phyloP scores from a whole-genome alignment of 1,140 invertebrate species.

The Papilio polytes region DNA sequence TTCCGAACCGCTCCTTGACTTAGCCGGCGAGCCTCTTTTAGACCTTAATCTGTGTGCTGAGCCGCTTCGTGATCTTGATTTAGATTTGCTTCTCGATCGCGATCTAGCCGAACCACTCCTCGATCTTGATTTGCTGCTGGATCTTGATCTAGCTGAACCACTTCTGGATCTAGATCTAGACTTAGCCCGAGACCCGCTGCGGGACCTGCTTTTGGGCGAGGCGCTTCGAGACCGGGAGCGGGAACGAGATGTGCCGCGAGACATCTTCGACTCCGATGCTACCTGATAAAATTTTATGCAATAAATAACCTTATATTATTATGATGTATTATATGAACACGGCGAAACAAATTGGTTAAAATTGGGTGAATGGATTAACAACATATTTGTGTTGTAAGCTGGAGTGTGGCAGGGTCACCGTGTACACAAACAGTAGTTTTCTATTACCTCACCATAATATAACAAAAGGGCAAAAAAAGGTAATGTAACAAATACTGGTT shows the following conservation, averaged over 20 bases:
- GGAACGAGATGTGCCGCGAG: conserved; percentile 59
- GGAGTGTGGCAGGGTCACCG: too few relatives aligned
- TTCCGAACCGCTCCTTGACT: conserved; percentile 53
- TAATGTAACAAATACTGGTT: too few relatives aligned
- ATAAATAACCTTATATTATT: conserved; percentile 21
- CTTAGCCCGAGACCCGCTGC: conserved; percentile 42
- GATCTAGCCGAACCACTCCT: conserved; percentile 42
- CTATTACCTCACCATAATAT: too few relatives aligned
- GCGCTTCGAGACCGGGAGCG: conserved; percentile 38
- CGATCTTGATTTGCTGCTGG: conserved; percentile 48
- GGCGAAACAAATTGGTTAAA: too few relatives aligned
- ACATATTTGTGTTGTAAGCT: too few relatives aligned
- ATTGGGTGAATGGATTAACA: too few relatives aligned
- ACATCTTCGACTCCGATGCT: conserved; percentile 66
- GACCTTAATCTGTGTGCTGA: conserved; percentile 47
- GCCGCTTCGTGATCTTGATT: conserved; percentile 50
- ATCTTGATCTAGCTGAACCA: conserved; percentile 41
- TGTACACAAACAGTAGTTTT: too few relatives aligned
- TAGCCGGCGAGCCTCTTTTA: conserved; percentile 45
- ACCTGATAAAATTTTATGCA: conserved; percentile 47
- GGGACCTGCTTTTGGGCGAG: conserved; percentile 40
- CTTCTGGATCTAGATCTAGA: conserved; percentile 38
- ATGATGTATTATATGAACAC: too few relatives aligned
- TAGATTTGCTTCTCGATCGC: conserved; percentile 47
- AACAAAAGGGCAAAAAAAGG: too few relatives aligned